Evolutionary conservation across 2,888 invertebrate species (phyloP).

Genomic region (Volucella inanis): DNA sequence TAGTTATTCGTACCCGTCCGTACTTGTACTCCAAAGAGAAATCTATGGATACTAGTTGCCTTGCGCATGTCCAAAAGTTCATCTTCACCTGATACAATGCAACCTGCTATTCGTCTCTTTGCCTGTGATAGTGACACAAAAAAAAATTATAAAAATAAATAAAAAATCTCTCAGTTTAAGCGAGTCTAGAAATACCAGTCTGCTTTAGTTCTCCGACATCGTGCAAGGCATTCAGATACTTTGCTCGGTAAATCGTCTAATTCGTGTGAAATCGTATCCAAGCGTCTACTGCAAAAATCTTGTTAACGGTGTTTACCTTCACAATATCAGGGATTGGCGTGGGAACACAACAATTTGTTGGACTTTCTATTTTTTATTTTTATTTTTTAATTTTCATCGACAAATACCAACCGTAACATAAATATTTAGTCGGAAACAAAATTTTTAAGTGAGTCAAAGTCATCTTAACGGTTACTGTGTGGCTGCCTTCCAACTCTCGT

Average conservation of each 20-base stretch:
- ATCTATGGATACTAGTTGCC: neutral
- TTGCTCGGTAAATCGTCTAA: conserved; percentile 10
- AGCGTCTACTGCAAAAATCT: conserved; percentile 23
- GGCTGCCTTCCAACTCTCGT: neutral
- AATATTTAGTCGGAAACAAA: conserved; percentile 9
- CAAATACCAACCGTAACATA: too few species aligned
- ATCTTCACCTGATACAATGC: neutral
- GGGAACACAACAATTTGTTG: neutral
- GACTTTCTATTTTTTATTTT: neutral
- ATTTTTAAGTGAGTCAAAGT: neutral
- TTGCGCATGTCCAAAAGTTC: conserved; percentile 30
- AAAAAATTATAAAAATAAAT: conserved; percentile 2
- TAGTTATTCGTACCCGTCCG: too few species aligned
- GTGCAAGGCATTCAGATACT: conserved; percentile 43
- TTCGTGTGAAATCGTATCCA: conserved; percentile 11
- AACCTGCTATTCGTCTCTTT: neutral
- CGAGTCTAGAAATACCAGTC: neutral
- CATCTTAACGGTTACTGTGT: neutral
- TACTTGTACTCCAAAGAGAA: conserved; percentile 11
- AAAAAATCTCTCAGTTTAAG: neutral
- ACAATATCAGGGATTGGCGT: conserved; percentile 15
- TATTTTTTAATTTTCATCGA: neutral
- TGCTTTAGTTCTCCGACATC: conserved; percentile 60
- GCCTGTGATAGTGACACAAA: too few species aligned
- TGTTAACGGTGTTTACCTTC: neutral